Conservation (phyloP, 2,888 invertebrate genomes). For the Amblyjoppa proteus region DNA sequence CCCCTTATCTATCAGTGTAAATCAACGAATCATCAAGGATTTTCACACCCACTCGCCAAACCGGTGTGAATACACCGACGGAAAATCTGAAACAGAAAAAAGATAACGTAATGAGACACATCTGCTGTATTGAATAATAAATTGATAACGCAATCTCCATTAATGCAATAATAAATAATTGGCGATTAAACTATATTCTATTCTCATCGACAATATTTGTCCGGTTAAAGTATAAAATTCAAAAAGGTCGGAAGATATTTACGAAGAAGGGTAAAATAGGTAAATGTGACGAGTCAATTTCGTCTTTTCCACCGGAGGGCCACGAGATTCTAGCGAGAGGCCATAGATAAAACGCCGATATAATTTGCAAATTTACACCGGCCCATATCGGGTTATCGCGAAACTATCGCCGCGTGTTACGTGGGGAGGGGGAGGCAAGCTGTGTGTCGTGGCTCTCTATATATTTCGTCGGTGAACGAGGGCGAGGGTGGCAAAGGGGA, state of each 20-base stretch:
- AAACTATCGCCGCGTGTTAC: slow-evolving; percentile 32
- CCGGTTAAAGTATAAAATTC: not conserved
- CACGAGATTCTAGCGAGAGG: not conserved
- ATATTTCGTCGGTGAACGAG: slow-evolving; percentile 47
- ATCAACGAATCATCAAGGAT: slow-evolving; percentile 67
- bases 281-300: slow-evolving; percentile 62
- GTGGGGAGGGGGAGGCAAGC: not conserved
- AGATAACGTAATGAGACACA: not conserved
- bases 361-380: slow-evolving; percentile 68
- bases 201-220: not conserved
- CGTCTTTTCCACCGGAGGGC: not conserved
- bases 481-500: slow-evolving; percentile 29
- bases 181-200: not conserved
- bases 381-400: slow-evolving; percentile 63
- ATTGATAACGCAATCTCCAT: not conserved
- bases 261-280: slow-evolving; percentile 14
- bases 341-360: slow-evolving; percentile 44
- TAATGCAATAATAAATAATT: not conserved
- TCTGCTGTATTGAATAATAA: not conserved
- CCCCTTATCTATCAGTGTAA: slow-evolving; percentile 68
- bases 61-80: not conserved
- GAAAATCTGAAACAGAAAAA: slow-evolving; percentile 10
- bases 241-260: not conserved
- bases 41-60: slow-evolving; percentile 56
- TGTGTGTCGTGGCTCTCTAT: slow-evolving; percentile 25